These are phyloP conservation scores for Gymnoscopelus braueri DNA, from an alignment of 2,797 vertebrate genomes.

Conservation along the genomic window DNA sequence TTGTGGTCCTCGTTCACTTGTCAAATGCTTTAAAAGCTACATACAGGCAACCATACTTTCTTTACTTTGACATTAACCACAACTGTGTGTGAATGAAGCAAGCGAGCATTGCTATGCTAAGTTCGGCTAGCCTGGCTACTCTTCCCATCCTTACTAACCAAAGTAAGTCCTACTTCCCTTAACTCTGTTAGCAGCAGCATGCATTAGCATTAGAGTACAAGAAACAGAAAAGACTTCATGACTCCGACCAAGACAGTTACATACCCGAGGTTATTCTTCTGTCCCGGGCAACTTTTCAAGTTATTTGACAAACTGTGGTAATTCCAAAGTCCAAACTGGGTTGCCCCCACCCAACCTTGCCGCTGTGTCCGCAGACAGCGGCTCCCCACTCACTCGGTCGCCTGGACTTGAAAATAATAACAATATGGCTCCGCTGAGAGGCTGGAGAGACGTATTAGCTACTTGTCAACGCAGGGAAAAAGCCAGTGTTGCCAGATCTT, in stretches of 20 bases:
- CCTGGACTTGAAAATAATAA: constrained; percentile 52
- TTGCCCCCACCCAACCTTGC: constrained; percentile 31
- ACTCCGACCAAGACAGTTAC: constrained; percentile 33
- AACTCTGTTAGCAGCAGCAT: neutral
- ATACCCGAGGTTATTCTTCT: constrained; percentile 47
- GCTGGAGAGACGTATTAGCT: neutral
- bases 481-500: neutral
- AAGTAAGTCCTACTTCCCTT: neutral
- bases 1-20: neutral
- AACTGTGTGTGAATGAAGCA: too few relatives aligned
- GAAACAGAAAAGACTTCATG: neutral
- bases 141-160: neutral
- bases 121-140: neutral
- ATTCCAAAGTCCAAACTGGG: constrained; percentile 35
- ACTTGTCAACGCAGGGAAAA: neutral
- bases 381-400: constrained; percentile 54
- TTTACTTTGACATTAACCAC: neutral
- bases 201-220: neutral
- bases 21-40: neutral
- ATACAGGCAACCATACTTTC: neutral
- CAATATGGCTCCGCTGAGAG: constrained; percentile 75
- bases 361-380: constrained; percentile 43
- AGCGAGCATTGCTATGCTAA: neutral
- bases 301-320: constrained; percentile 26
- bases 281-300: constrained; percentile 35